Evolutionary conservation across 2,113 vertebrate species (phyloP).

Genomic region (Oceanites oceanicus): DNA sequence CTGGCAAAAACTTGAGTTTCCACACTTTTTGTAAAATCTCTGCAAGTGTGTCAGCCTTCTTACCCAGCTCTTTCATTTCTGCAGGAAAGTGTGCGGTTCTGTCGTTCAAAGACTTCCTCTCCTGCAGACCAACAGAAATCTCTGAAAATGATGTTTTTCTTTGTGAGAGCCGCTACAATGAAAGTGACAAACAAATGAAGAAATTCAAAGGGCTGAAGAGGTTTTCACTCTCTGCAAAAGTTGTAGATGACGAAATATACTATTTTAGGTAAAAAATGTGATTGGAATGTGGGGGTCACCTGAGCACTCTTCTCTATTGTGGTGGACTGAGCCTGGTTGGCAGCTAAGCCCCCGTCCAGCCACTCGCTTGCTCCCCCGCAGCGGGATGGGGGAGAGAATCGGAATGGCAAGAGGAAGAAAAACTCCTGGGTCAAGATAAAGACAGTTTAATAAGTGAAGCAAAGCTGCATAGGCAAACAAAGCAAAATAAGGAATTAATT

Average conservation of each 20-base stretch:
- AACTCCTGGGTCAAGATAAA: background rate
- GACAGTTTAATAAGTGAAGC: background rate
- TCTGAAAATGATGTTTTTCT: slow-evolving; percentile 92
- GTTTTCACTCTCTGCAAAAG: slow-evolving; percentile 96
- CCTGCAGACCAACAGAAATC: slow-evolving; percentile 95
- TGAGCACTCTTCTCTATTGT: background rate
- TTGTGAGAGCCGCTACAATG: slow-evolving; percentile 98
- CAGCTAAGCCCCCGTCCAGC: background rate
- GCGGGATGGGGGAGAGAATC: background rate
- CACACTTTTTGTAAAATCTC: background rate
- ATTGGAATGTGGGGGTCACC: background rate
- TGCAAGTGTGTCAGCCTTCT: background rate
- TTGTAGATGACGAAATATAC: slow-evolving; percentile 97
- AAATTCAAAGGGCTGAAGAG: slow-evolving; percentile 98
- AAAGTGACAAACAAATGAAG: slow-evolving; percentile 98
- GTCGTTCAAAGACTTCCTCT: slow-evolving; percentile 97
- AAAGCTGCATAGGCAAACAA: background rate
- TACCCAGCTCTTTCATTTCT: slow-evolving; percentile 47
- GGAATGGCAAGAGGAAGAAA: background rate
- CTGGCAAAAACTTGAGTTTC: background rate
- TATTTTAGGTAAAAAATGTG: slow-evolving; percentile 88
- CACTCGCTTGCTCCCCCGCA: background rate
- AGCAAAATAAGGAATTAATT: background rate
- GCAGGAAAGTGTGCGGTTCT: slow-evolving; percentile 94
- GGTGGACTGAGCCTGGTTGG: background rate